Conservation (phyloP, 2,888 invertebrate species). For the Drosophila eohydei region DNA sequence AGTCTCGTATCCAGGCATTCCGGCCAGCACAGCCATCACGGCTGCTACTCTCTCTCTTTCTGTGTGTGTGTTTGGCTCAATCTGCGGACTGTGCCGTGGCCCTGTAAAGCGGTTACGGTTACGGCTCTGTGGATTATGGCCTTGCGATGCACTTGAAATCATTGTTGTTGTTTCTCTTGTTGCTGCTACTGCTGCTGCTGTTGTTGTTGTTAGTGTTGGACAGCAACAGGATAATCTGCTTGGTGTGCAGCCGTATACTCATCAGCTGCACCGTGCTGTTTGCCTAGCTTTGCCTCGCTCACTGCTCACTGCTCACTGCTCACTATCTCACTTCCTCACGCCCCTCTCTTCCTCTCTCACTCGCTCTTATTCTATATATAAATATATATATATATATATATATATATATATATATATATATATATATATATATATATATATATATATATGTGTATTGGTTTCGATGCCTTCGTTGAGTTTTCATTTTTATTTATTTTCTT, state of each 20-base stretch:
- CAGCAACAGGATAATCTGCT: conserved; percentile 66
- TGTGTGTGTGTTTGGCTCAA: conserved; percentile 29
- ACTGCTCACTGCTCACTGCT: not conserved
- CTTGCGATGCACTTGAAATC: conserved; percentile 65
- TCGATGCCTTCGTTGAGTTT: conserved; percentile 40
- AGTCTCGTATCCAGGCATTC: conserved; percentile 32
- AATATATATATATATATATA: conserved; percentile 5
- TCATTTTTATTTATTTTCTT: conserved; percentile 31
- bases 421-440: too few species aligned
- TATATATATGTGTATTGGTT: conserved; percentile 44
- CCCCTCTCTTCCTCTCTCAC: too few species aligned
- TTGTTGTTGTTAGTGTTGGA: conserved; percentile 34
- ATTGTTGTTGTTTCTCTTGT: conserved; percentile 25
- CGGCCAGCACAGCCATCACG: conserved; percentile 1
- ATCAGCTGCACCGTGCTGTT: conserved; percentile 34
- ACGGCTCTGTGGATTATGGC: conserved; percentile 61
- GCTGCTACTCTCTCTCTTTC: conserved; percentile 7
- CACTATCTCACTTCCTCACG: not conserved
- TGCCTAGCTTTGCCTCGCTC: conserved; percentile 9
- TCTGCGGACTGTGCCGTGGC: conserved; percentile 50
- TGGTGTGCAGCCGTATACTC: conserved; percentile 50
- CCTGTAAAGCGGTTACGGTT: conserved; percentile 58
- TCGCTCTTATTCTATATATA: too few species aligned
- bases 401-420: conserved; percentile 10
- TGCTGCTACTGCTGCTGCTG: conserved; percentile 30